Evolutionary conservation across 2,888 invertebrate species (phyloP).

Genomic region (Anticlea derivata): DNA sequence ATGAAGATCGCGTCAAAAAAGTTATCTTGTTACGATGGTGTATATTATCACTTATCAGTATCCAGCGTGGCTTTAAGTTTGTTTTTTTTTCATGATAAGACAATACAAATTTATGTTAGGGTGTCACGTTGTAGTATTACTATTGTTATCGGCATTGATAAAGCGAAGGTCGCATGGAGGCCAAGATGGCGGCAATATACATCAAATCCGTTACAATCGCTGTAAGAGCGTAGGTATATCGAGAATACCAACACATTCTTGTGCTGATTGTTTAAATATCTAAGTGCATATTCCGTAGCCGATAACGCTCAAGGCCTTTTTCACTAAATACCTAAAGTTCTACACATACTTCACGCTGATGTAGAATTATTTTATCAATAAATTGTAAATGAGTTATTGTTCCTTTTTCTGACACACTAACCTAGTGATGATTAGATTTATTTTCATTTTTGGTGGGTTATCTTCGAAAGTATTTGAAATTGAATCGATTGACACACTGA

Average conservation of each 20-base stretch:
- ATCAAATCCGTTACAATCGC: slow-evolving; percentile 35
- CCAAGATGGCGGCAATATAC: slow-evolving; percentile 56
- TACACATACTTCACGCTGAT: slow-evolving; percentile 40
- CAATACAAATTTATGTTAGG: slow-evolving; percentile 80
- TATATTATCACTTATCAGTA: slow-evolving; percentile 51
- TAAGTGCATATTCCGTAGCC: slow-evolving; percentile 58
- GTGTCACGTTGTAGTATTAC: slow-evolving; percentile 74
- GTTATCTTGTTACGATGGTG: slow-evolving; percentile 71
- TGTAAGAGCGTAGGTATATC: slow-evolving; percentile 38
- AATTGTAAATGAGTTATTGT: slow-evolving; percentile 39
- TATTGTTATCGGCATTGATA: slow-evolving; percentile 77
- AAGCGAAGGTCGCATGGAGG: slow-evolving; percentile 69
- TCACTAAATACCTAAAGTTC: slow-evolving; percentile 49
- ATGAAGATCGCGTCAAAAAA: slow-evolving; percentile 57
- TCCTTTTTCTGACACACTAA: slow-evolving; percentile 43
- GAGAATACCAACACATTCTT: slow-evolving; percentile 53
- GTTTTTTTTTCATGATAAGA: slow-evolving; percentile 71
- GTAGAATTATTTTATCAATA: slow-evolving; percentile 50
- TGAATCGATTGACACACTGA: background rate
- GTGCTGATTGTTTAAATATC: slow-evolving; percentile 61
- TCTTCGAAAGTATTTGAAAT: background rate
- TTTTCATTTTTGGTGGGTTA: background rate
- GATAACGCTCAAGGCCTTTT: slow-evolving; percentile 68
- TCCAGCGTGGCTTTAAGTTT: slow-evolving; percentile 57
- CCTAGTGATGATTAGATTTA: slow-evolving; percentile 31